These are phyloP conservation scores for Chiroxiphia lanceolata DNA, from an alignment of 2,797 vertebrate species.

Conservation along the genomic window DNA sequence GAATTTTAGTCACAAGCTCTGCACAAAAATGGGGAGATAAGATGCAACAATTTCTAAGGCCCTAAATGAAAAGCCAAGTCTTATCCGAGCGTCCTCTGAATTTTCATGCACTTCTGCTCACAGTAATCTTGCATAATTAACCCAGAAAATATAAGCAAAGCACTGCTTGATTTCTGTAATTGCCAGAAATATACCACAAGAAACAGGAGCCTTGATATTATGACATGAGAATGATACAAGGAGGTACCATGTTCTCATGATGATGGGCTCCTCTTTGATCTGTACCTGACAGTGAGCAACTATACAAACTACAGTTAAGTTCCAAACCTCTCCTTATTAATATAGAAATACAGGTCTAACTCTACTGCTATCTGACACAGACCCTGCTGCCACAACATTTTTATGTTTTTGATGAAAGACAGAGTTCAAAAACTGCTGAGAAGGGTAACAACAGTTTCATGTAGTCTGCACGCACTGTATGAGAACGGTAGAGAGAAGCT, in stretches of 20 bases:
- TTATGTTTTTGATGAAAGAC: not conserved
- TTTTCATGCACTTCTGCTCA: not conserved
- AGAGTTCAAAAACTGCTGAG: not conserved
- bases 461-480: rapidly evolving
- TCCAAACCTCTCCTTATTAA: not conserved
- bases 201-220: not conserved
- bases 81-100: not conserved
- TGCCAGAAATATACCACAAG: not conserved
- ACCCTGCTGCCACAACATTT: not conserved
- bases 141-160: not conserved
- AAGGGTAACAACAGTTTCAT: not conserved
- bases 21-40: not conserved
- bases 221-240: not conserved
- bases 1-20: not conserved
- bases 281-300: not conserved
- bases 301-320: not conserved
- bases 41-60: not conserved
- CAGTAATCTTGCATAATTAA: not conserved
- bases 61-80: not conserved
- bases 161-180: not conserved
- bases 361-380: not conserved
- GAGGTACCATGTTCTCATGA: not conserved
- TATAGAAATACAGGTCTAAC: not conserved
- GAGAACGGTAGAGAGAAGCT: not conserved
- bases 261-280: not conserved